These are phyloP conservation scores for Monodelphis domestica DNA, from an alignment of 2,797 vertebrate genomes.

Conservation along the genomic window DNA sequence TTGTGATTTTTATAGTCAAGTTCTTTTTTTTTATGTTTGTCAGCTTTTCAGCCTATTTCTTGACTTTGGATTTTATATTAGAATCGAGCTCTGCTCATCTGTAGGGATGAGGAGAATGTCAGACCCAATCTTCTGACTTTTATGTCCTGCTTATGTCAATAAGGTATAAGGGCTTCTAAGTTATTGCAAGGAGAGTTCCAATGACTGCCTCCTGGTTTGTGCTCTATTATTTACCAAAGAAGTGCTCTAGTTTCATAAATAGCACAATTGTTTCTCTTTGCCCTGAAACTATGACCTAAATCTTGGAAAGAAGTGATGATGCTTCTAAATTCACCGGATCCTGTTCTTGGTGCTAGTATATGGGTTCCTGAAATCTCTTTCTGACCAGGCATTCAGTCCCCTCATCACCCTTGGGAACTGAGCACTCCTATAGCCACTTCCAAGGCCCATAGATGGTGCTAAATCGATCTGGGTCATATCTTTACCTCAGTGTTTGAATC, in stretches of 20 bases:
- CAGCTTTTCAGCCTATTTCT: background rate
- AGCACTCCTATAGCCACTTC: background rate
- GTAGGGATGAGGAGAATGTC: background rate
- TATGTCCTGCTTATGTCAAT: background rate
- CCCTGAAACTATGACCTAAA: background rate
- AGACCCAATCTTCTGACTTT: background rate
- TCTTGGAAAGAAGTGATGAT: background rate
- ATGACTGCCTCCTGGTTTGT: background rate
- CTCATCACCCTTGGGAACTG: background rate
- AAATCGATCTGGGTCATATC: background rate
- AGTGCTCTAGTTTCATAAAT: background rate
- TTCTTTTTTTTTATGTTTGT: background rate
- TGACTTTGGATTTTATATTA: background rate
- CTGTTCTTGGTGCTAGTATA: background rate
- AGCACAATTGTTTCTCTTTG: background rate
- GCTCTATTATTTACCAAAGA: background rate
- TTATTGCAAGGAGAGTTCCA: background rate
- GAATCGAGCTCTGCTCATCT: background rate
- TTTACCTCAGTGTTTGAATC: background rate
- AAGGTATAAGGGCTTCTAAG: background rate
- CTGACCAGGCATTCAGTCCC: background rate
- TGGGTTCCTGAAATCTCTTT: background rate
- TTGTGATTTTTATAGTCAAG: background rate
- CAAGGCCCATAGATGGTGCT: background rate
- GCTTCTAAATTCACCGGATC: background rate